Percentiles rank a stretch among this genome's conserved stretches.
These are phyloP conservation scores for Python bivittatus DNA, from an alignment of 2,113 vertebrate genomes.

Conservation along the genomic window DNA sequence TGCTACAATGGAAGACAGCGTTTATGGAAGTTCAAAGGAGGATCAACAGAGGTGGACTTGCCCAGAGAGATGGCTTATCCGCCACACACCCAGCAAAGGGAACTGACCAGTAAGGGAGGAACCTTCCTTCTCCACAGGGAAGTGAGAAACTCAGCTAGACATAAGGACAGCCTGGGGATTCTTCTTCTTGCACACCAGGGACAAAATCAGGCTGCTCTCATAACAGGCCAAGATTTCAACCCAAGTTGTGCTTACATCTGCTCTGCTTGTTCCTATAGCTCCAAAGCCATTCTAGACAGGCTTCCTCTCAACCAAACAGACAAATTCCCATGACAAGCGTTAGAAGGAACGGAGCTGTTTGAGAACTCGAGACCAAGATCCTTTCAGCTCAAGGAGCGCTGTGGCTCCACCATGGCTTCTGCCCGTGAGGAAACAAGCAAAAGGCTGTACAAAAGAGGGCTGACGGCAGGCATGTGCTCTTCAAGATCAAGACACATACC, in stretches of 20 bases:
- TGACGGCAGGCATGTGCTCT: slow-evolving; percentile 72
- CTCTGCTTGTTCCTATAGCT: slow-evolving; percentile 78
- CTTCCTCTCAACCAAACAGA: slow-evolving; percentile 76
- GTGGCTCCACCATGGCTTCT: slow-evolving; percentile 75
- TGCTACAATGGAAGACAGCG: slow-evolving; percentile 84
- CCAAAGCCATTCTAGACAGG: slow-evolving; percentile 81
- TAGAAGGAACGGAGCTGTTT: slow-evolving; percentile 82
- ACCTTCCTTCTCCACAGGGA: slow-evolving; percentile 53
- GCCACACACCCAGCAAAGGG: slow-evolving; percentile 1
- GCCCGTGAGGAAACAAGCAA: slow-evolving; percentile 39
- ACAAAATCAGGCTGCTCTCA: slow-evolving; percentile 72
- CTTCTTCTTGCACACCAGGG: slow-evolving; percentile 70
- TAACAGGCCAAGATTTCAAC: slow-evolving; percentile 61
- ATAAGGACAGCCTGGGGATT: slow-evolving; percentile 72
- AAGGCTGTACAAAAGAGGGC: slow-evolving; percentile 36
- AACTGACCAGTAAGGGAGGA: slow-evolving; percentile 38
- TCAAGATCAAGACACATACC: slow-evolving; percentile 71
- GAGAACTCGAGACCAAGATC: slow-evolving; percentile 77
- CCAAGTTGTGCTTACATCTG: slow-evolving; percentile 77
- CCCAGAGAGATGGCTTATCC: background rate
- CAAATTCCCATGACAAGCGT: slow-evolving; percentile 79
- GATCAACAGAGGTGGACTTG: slow-evolving; percentile 61
- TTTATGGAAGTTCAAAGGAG: slow-evolving; percentile 82
- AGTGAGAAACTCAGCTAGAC: slow-evolving; percentile 65
- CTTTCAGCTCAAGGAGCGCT: slow-evolving; percentile 79